Percentiles rank a stretch among this genome's conserved stretches.
phyloP scores from a whole-genome alignment of 2,113 vertebrate genomes.

The Oryzias melastigma region DNA sequence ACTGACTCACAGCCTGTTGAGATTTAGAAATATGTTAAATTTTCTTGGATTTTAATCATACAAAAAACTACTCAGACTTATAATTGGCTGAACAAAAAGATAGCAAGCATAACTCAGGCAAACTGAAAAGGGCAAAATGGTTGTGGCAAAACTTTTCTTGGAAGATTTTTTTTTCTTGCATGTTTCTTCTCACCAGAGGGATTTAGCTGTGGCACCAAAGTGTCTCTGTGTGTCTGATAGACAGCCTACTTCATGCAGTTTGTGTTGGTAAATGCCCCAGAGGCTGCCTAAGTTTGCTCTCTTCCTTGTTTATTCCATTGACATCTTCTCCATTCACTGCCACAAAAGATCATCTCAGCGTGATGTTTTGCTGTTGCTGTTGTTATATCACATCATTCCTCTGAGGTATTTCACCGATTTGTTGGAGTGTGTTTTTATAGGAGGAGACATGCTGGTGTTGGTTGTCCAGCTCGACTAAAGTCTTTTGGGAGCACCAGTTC shows the following conservation, averaged over 20 bases:
- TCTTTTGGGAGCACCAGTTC: conserved; percentile 17
- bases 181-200: conserved; percentile 10
- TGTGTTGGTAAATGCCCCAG: conserved; percentile 38
- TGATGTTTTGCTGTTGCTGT: conserved; percentile 41
- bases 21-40: conserved; percentile 41
- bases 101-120: conserved; percentile 7
- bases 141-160: conserved; percentile 23
- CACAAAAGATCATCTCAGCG: conserved; percentile 36
- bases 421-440: conserved; percentile 8
- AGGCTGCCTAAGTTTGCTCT: conserved; percentile 34
- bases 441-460: conserved; percentile 27
- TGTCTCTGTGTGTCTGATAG: conserved; percentile 39
- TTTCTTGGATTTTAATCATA: conserved; percentile 24
- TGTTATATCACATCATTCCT: conserved; percentile 39
- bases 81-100: conserved; percentile 47
- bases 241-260: conserved; percentile 49
- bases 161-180: neutral
- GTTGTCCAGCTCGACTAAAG: conserved; percentile 14
- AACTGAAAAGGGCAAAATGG: conserved; percentile 35
- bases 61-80: conserved; percentile 14
- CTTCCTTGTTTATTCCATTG: conserved; percentile 48
- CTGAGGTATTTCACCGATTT: conserved; percentile 35
- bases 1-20: conserved; percentile 21
- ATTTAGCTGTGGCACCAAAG: conserved; percentile 31
- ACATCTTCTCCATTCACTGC: conserved; percentile 40